A percentile compares a stretch with the other conserved stretches of the same genome.
Conservation (phyloP, 2,113 vertebrate genomes). For the Hylia prasina region DNA sequence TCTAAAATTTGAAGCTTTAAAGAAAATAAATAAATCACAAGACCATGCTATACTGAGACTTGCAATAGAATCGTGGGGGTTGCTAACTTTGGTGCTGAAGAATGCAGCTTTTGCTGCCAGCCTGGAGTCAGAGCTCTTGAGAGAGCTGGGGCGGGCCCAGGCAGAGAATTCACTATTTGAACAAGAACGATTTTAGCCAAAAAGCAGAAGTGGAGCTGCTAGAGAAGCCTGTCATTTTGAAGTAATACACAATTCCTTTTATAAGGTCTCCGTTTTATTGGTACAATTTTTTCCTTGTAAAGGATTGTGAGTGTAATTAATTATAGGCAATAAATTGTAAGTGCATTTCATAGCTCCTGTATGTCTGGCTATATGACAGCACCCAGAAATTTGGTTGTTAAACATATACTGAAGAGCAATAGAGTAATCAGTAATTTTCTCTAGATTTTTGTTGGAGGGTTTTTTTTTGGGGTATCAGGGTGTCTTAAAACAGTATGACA, state of each 20-base stretch:
- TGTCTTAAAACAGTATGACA: neutral
- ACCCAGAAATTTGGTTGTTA: neutral
- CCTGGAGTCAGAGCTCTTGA: neutral
- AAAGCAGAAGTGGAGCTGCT: neutral
- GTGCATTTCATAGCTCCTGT: conserved; percentile 30
- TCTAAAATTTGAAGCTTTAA: neutral
- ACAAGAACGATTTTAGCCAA: neutral
- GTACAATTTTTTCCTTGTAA: conserved; percentile 51
- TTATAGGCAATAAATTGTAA: conserved; percentile 44
- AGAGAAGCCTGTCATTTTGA: neutral
- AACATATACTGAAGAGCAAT: neutral
- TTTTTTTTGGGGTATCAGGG: no score
- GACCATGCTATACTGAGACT: neutral
- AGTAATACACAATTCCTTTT: neutral
- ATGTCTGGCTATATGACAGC: neutral
- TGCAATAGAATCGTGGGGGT: neutral
- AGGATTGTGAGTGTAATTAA: conserved; percentile 35
- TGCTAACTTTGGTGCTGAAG: neutral
- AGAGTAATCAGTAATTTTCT: neutral
- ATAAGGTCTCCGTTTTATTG: conserved; percentile 43
- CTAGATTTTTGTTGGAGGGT: neutral
- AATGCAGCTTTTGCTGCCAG: neutral
- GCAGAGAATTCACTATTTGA: rapidly evolving
- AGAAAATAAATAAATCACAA: neutral
- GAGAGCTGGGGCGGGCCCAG: neutral